Base-by-base conservation (phyloP, 2,888 invertebrate species). In the Vannuccia rotundouncinata region DNA sequence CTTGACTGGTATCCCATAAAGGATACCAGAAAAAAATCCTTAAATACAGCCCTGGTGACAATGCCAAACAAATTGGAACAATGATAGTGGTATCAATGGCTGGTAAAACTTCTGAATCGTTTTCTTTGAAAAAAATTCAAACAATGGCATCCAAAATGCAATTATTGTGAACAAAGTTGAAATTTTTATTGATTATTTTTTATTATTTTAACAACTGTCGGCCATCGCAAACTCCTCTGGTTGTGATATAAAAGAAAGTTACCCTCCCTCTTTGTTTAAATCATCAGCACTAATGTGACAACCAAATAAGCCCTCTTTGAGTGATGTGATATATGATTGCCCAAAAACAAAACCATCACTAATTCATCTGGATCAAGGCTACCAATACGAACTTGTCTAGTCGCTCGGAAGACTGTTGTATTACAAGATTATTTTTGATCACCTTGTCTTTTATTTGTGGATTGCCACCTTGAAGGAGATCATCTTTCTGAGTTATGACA, bases 41-140 rank as follows among this genome's bases (percentile, higher is more conserved):
- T 66, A 66, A 66, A 66, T 66, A 66, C 66, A 66, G 66, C 66
- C 66, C 66, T 66, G 66, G n/a, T 1, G 82, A 84, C 29, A 60
- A 59, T 10, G 83, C 84, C 25, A 79, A 80, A 45, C 60, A 78
- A 5, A 27, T 82, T 59, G 83, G 84, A 28, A 13, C 25, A 10
- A 59, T 28, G 1, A 82, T 84, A 2, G 27, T 84, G n/a, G 22
- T 31, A 17, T 30, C 31, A 0, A 83, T 83, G 82, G 77, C 59
- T 73, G 81, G 80, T 5, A 29, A 82, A 74, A 81, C 31, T 45
- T 5, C 45, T 17, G 45, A 45, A 45, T 45, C 45, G 45, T 45
- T n/a, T n/a, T n/a, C n/a, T n/a, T n/a, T n/a, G n/a, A 45, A 45
- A 13, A 45, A 45, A 45, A 17, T 45, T 45, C 5, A 45, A 45